A percentile compares a stretch with the other conserved stretches of the same genome.
phyloP scores from a whole-genome alignment of 2,888 invertebrate genomes.

The Scotopteryx bipunctaria region DNA sequence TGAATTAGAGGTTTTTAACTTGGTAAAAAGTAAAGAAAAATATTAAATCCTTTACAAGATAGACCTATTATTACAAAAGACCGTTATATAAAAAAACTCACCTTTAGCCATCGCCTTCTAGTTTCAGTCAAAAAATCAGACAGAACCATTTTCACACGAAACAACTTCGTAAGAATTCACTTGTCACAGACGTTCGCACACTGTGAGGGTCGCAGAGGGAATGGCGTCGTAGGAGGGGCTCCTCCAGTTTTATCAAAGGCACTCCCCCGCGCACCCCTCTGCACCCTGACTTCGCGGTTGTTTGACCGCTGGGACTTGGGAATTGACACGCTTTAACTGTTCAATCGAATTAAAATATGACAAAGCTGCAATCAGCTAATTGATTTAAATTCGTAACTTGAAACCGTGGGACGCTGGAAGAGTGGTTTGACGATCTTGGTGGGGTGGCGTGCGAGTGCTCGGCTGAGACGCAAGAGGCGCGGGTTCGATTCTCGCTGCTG shows the following conservation, averaged over 20 bases:
- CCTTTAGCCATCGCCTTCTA: conserved; percentile 74
- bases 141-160: conserved; percentile 63
- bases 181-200: conserved; percentile 44
- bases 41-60: no score
- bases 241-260: conserved; percentile 32
- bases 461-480: no score
- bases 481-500: no score
- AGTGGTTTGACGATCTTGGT: conserved; percentile 3
- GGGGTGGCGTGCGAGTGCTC: no score
- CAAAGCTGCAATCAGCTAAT: conserved; percentile 36
- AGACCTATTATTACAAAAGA: no score
- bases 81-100: conserved; percentile 39
- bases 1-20: no score
- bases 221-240: conserved; percentile 48
- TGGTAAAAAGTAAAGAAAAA: neutral
- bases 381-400: conserved; percentile 28
- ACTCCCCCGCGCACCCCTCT: conserved; percentile 35
- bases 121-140: conserved; percentile 76
- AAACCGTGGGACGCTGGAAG: conserved; percentile 7
- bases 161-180: conserved; percentile 17
- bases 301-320: conserved; percentile 26
- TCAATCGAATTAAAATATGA: conserved; percentile 32
- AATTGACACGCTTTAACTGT: conserved; percentile 18
- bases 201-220: conserved; percentile 49
- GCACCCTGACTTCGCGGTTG: conserved; percentile 23